These are phyloP conservation scores for Drosophila azteca DNA, from an alignment of 1,140 invertebrate species.

Conservation along the genomic window DNA sequence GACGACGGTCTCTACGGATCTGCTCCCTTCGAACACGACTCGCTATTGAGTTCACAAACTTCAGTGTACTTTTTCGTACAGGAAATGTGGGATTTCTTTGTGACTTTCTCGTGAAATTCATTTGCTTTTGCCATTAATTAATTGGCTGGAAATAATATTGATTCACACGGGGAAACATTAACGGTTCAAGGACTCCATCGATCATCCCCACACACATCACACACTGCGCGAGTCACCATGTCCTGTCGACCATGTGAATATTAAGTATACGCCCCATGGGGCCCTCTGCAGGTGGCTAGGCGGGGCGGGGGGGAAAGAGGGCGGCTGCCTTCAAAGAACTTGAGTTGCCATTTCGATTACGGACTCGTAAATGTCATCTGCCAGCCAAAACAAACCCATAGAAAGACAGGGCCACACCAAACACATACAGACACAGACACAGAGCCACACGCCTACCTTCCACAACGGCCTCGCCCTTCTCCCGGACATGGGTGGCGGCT, in stretches of 20 bases:
- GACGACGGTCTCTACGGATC: too few species aligned
- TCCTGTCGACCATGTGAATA: background rate
- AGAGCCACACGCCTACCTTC: slow-evolving; percentile 58
- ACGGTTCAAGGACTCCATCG: background rate
- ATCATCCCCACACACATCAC: too few species aligned
- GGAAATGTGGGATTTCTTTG: background rate
- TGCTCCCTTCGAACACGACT: too few species aligned
- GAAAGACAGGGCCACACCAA: slow-evolving; percentile 19
- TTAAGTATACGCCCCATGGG: slow-evolving; percentile 8
- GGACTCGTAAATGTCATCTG: slow-evolving; percentile 68
- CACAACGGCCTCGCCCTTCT: slow-evolving; percentile 73
- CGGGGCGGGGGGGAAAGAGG: background rate
- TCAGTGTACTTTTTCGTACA: background rate
- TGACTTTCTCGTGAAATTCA: background rate
- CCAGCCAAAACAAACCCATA: slow-evolving; percentile 22
- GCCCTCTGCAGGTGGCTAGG: background rate
- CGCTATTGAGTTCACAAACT: too few species aligned
- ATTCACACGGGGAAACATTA: background rate
- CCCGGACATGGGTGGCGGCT: slow-evolving; percentile 77
- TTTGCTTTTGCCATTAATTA: background rate
- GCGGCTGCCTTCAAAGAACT: slow-evolving; percentile 2
- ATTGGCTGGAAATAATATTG: background rate
- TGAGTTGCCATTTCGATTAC: background rate
- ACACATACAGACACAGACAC: slow-evolving; percentile 24
- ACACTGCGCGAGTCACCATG: too few species aligned